Evolutionary conservation across 2,113 vertebrate genomes (phyloP), one percentile per base, ranked within the genome.

Genomic region (Chroicocephalus ridibundus): DNA sequence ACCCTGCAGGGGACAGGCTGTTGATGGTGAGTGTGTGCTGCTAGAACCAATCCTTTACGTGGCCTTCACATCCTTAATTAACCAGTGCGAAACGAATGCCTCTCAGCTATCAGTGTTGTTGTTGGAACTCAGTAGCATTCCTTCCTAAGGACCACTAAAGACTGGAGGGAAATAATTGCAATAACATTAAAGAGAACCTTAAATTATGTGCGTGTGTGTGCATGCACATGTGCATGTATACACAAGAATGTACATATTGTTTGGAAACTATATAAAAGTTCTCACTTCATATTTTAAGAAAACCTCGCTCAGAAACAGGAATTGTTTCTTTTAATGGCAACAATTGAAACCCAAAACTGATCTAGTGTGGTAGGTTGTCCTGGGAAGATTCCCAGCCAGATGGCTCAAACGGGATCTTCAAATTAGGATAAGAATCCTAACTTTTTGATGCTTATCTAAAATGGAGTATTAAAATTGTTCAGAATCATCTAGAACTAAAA

Each of bases 1-100:
- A 89, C 65, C 95, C 93, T 94, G 80, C 80, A 94, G 95, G 92
- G 95, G 86, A 96, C 86, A 86, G 60, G 57, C 18, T 90, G 60
- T 81, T 80, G 91, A 89, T 74, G 80, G 82, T 52, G 68, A 95
- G 34, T n/a, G 71, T 94, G 76, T 75, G 76, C 76, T 96, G 95
- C 83, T 75, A 95, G 76, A 90, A 92, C 80, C 80, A 83, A 93
- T 90, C 47, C 42, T 95, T 94, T 88, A 78, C 4, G 0, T 90
- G 88, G 95, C 68, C 82, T 94, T 96, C 90, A 71, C 46, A 75
- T 0, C 55, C 82, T 92, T 92, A 95, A 96, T 94, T 96, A 93
- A 76, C 69, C 47, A 47, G 38, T 49, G 49, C 2, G 9, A 90
- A 94, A 88, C 1, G 0, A 94, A 96, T 94, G 86, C 91, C 93